These are phyloP conservation scores for Peromyscus californicus DNA, from an alignment of 2,113 vertebrate species.

Conservation along the genomic window DNA sequence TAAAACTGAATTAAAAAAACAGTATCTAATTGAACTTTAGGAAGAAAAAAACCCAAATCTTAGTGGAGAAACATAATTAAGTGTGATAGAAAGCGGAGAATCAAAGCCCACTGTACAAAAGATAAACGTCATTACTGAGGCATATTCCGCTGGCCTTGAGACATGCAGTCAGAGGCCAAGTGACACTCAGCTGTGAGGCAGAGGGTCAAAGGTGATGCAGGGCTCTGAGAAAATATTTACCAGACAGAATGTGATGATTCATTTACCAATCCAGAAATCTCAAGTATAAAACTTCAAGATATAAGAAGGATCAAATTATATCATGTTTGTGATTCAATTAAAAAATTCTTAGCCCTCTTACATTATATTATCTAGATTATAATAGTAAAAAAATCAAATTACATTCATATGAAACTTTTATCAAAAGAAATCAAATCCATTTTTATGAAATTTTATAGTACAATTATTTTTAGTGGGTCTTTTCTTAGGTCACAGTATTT, in stretches of 20 bases:
- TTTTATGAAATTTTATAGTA: constrained; percentile 80
- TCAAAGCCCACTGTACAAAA: not conserved
- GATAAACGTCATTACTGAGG: constrained; percentile 4
- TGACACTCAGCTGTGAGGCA: not conserved
- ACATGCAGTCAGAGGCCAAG: not conserved
- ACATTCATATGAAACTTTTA: constrained; percentile 80
- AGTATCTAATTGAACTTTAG: constrained; percentile 1
- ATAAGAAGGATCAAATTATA: constrained; percentile 78
- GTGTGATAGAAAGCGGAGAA: not conserved
- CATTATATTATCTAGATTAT: constrained; percentile 73
- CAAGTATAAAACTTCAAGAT: constrained; percentile 76
- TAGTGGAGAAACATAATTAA: not conserved
- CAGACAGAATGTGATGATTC: constrained; percentile 69
- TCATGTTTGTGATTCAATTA: constrained; percentile 74
- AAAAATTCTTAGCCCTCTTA: constrained; percentile 79
- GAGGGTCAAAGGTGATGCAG: constrained; percentile 19
- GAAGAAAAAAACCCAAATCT: constrained; percentile 6
- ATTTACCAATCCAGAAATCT: constrained; percentile 68
- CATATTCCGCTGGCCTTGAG: not conserved
- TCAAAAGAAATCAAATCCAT: constrained; percentile 80
- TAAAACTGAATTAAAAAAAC: not conserved
- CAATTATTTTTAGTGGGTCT: constrained; percentile 72
- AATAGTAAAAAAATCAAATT: constrained; percentile 82
- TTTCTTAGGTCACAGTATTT: constrained; percentile 77
- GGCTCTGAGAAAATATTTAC: constrained; percentile 65